These are phyloP conservation scores for Drosophila falleni DNA, from an alignment of 2,888 invertebrate genomes.

Conservation along the genomic window DNA sequence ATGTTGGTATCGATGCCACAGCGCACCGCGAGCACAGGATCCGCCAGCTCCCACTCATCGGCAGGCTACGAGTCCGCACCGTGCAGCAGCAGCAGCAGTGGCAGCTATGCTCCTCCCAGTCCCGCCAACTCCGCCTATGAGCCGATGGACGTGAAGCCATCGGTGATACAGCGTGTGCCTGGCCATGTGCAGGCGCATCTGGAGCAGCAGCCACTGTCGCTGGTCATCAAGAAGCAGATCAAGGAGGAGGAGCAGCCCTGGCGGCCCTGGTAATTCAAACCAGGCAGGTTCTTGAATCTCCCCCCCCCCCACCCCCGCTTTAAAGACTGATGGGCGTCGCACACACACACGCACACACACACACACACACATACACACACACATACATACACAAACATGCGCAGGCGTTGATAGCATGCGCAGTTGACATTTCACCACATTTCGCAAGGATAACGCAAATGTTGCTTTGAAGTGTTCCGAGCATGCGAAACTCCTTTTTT, in stretches of 20 bases:
- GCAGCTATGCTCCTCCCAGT: slow-evolving; percentile 87
- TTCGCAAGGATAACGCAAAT: slow-evolving; percentile 74
- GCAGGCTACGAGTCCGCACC: slow-evolving; percentile 86
- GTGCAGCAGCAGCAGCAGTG: slow-evolving; percentile 75
- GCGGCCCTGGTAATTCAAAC: slow-evolving; percentile 90
- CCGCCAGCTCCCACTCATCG: slow-evolving; percentile 88
- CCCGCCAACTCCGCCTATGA: slow-evolving; percentile 86
- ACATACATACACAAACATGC: slow-evolving; percentile 41
- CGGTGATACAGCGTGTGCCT: slow-evolving; percentile 86
- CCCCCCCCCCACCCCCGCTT: slow-evolving; percentile 41
- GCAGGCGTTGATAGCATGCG: slow-evolving; percentile 61
- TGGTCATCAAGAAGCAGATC: slow-evolving; percentile 89
- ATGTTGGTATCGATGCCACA: slow-evolving; percentile 91
- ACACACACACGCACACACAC: slow-evolving; percentile 53
- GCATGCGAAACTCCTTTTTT: slow-evolving; percentile 64
- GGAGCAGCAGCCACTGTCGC: slow-evolving; percentile 87
- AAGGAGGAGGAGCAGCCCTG: slow-evolving; percentile 91
- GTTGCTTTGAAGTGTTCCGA: slow-evolving; percentile 71
- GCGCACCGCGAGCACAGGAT: slow-evolving; percentile 90
- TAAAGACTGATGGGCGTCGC: slow-evolving; percentile 76
- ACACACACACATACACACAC: slow-evolving; percentile 19
- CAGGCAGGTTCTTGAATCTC: slow-evolving; percentile 49
- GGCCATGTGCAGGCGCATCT: slow-evolving; percentile 83
- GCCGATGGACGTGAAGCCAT: slow-evolving; percentile 86
- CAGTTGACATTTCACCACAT: slow-evolving; percentile 73